Evolutionary conservation across 2,797 vertebrate species (phyloP), one percentile per base, ranked within the genome.

Genomic region (Rhodeus uyekii): DNA sequence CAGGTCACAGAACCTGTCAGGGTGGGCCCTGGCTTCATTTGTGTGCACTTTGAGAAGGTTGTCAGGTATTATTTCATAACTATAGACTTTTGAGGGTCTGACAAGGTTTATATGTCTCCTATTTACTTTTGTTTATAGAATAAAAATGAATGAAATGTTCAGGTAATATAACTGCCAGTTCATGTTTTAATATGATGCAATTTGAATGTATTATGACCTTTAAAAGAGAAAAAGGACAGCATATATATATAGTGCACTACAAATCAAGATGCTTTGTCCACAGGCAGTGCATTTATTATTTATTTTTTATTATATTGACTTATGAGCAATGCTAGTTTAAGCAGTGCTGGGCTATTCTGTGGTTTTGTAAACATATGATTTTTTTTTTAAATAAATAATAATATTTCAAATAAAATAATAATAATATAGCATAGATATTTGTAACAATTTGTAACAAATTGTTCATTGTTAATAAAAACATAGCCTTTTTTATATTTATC

Each of bases 181-280:
- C 10, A n/a, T 38, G 12, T 55, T 61, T 63, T 73, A 38, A 64
- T 32, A 55, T 65, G 69, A 55, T 44, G 44, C 5, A 5, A 53
- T 81, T 81, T 81, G n/a, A 81, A 81, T 74, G 58, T 42, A 81
- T 81, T 65, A 81, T 81, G 80, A 81, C 80, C 60, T 81, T 81
- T 81, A 53, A 81, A 76, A 65, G 46, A 46, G 42, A 48, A 80
- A 24, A 63, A 9, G n/a, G 19, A 76, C 27, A 7, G 9, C 55
- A 29, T 27, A 14, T 19, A 38, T 8, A 38, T 19, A 38, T 8
- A 38, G 58, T 60, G 39, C 29, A 9, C 38, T 44, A 60, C 67
- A 60, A 29, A 80, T 65, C 22, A 34, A 72, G 65, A 72, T 71
- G 53, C 19, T 46, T 80, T 50, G 4, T 72, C 42, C 29, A 72